phyloP scores from a whole-genome alignment of 2,797 vertebrate species.

The Rhadinocentrus ornatus region DNA sequence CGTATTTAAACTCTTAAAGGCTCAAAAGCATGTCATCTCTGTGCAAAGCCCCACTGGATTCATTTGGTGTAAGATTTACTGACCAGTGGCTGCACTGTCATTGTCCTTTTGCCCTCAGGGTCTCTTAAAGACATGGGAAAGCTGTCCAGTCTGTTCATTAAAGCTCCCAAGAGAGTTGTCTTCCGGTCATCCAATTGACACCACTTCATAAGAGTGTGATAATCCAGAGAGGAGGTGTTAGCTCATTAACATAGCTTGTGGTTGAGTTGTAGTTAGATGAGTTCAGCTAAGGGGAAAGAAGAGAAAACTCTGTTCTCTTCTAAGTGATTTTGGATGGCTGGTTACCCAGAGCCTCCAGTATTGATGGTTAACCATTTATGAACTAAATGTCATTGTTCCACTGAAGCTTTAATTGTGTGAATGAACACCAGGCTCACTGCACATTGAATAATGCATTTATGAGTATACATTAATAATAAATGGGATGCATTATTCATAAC shows the following conservation, averaged over 20 bases:
- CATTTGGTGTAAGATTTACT: constrained; percentile 25
- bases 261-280: constrained; percentile 18
- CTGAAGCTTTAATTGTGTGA: constrained; percentile 54
- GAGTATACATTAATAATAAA: constrained; percentile 60
- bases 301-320: constrained; percentile 21
- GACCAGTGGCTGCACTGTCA: constrained; percentile 5
- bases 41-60: constrained; percentile 13
- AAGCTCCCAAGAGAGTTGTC: constrained; percentile 27
- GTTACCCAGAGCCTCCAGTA: constrained; percentile 21
- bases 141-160: constrained; percentile 42
- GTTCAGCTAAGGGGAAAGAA: constrained; percentile 37
- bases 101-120: constrained; percentile 28
- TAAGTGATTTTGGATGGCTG: constrained; percentile 37
- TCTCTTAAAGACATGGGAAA: constrained; percentile 25
- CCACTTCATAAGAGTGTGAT: constrained; percentile 38
- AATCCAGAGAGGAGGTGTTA: constrained; percentile 21
- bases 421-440: constrained; percentile 43
- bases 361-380: constrained; percentile 45
- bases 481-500: constrained; percentile 55
- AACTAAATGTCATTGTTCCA: constrained; percentile 50
- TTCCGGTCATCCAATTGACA: constrained; percentile 36
- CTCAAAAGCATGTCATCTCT: constrained; percentile 11
- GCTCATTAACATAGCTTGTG: constrained; percentile 43
- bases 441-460: constrained; percentile 65
- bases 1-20: neutral